Evolutionary conservation across 2,888 invertebrate species (phyloP).

Genomic region (Lepetodrilus schrolli): DNA sequence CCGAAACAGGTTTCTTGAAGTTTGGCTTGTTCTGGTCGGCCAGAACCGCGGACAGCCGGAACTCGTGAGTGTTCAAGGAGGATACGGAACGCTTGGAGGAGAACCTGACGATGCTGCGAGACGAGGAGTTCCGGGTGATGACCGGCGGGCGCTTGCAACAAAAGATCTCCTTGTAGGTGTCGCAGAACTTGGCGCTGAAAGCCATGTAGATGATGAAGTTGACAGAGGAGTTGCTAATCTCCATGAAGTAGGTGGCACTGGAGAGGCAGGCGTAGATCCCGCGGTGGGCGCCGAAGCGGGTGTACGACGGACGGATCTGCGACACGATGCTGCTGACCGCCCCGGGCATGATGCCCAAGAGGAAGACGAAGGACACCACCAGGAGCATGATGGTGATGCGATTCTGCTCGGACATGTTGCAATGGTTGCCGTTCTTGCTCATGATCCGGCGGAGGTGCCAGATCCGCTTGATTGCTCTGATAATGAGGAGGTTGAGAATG

Average conservation of each 20-base stretch:
- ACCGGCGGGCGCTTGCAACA: slow-evolving; percentile 49
- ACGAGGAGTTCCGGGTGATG: slow-evolving; percentile 4
- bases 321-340: slow-evolving; percentile 62
- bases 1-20: not conserved
- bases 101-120: slow-evolving; percentile 37
- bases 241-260: slow-evolving; percentile 58
- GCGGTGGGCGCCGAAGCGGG: slow-evolving; percentile 44
- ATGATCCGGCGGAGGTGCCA: slow-evolving; percentile 47
- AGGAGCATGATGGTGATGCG: slow-evolving; percentile 64
- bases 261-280: slow-evolving; percentile 55
- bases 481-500: slow-evolving; percentile 57
- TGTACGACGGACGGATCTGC: slow-evolving; percentile 52
- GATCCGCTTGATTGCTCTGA: slow-evolving; percentile 53
- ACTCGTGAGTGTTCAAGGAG: not conserved
- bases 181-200: slow-evolving; percentile 58
- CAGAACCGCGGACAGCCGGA: not conserved
- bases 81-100: slow-evolving; percentile 26
- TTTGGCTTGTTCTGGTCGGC: not conserved
- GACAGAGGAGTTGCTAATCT: slow-evolving; percentile 64
- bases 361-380: slow-evolving; percentile 60
- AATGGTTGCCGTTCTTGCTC: slow-evolving; percentile 35
- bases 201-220: slow-evolving; percentile 69
- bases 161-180: slow-evolving; percentile 61
- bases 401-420: slow-evolving; percentile 49
- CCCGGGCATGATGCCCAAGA: slow-evolving; percentile 65